Base-by-base conservation (phyloP, 2,797 vertebrate species). In the Tympanoctomys barrerae region DNA sequence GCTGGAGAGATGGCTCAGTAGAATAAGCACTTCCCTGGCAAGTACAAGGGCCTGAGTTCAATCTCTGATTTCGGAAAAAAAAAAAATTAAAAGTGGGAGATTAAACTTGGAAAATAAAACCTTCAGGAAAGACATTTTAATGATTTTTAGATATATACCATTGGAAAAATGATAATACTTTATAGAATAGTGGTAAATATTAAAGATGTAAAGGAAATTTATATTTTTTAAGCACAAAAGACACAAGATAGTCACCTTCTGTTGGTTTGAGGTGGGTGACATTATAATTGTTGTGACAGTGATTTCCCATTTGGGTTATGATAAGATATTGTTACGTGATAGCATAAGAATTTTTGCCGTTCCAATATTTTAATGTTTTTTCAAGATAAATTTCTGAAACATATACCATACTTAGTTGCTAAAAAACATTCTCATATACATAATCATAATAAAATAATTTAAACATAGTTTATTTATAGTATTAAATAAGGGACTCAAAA, bases 71-170 rank as follows among this genome's bases (percentile, higher is more conserved):
- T 39, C 4, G 39, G 2, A 2, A 39, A 39, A 39, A 39, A 39
- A 39, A 39, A 39, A 39, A 2, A 39, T 52, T 66, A 66, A 66
- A 12, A 86, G 19, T 49, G 8, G 5, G 61, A 21, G 54, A n/a
- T 77, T 95, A 85, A 94, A 95, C 80, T 62, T 36, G 6, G 46
- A 86, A 80, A 54, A 84, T 59, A 78, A 88, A 91, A 89, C 26
- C 3, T 49, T n/a, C 19, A 88, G 22, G 36, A n/a, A 95, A 96
- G 71, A 83, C 71, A 73, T 90, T 84, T 71, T 79, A 87, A 68
- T 88, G 28, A 83, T 84, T 88, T 36, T 88, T 31, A 88, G 73
- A 73, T 33, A 82, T 31, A 52, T 31, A 80, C 5, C 57, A 90
- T 19, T 90, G 62, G 49, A 42, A 91, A 93, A 83, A 80, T 18